These are phyloP conservation scores for Boloria selene DNA, from an alignment of 2,888 invertebrate genomes.

Conservation along the genomic window DNA sequence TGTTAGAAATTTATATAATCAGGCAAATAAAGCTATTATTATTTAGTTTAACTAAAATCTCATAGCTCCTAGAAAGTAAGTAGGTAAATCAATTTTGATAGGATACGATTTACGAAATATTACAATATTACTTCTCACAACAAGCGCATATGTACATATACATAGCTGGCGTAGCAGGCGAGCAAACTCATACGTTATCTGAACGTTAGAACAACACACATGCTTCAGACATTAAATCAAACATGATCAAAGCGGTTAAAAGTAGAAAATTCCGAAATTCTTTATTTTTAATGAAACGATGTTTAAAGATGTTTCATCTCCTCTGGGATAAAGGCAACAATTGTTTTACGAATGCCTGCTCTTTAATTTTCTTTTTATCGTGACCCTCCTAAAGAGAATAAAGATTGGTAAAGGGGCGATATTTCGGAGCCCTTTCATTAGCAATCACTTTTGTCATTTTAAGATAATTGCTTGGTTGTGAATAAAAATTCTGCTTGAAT, in stretches of 20 bases:
- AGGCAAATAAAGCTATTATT: no score
- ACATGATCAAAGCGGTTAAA: conserved; percentile 1
- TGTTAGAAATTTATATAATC: neutral
- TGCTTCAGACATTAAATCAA: neutral
- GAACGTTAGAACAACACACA: neutral
- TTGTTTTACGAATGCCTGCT: conserved; percentile 51
- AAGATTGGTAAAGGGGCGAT: conserved; percentile 47
- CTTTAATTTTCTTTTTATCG: conserved; percentile 61
- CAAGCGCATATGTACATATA: no score
- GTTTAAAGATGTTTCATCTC: conserved; percentile 23
- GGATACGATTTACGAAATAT: no score
- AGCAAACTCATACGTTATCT: neutral
- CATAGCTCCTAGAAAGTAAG: no score
- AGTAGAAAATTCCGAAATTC: conserved; percentile 14
- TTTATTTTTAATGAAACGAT: conserved; percentile 7
- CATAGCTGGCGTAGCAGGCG: no score
- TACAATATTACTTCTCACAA: no score
- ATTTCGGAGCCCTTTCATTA: conserved; percentile 40
- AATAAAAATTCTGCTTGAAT: conserved; percentile 11
- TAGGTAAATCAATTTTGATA: no score
- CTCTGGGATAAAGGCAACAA: conserved; percentile 12
- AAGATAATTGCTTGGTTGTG: conserved; percentile 29
- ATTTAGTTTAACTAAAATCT: no score
- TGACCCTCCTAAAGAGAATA: conserved; percentile 53
- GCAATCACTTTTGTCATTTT: conserved; percentile 28